Evolutionary conservation across 92 coral and sea anemone species (phyloP).

Genomic region (Isaurus tuberculatus): DNA sequence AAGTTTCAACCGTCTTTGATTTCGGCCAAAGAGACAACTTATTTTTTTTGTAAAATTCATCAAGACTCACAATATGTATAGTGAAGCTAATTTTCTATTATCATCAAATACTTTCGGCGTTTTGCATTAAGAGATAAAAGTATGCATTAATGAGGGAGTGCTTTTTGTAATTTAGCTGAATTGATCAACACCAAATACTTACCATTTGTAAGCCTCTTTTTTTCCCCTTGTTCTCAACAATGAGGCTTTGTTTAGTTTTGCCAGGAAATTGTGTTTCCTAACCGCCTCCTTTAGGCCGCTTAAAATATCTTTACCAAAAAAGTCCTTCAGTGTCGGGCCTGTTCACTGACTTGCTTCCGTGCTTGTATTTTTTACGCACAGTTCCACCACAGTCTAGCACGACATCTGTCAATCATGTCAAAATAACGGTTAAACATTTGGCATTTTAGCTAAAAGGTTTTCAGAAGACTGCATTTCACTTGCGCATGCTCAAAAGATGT

Average conservation of each 20-base stretch:
- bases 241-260: background rate
- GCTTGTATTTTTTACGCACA: constrained; percentile 58
- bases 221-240: background rate
- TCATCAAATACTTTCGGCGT: background rate
- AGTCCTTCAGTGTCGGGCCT: constrained; percentile 8
- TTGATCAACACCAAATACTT: background rate
- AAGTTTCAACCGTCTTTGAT: background rate
- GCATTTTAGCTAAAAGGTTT: constrained; percentile 4
- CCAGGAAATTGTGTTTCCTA: background rate
- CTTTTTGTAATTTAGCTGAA: background rate
- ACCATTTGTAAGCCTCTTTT: constrained; percentile 12
- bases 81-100: background rate
- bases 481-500: constrained; percentile 28
- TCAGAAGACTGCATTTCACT: background rate
- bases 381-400: constrained; percentile 29
- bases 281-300: background rate
- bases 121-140: background rate
- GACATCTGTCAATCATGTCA: constrained; percentile 59
- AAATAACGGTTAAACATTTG: constrained; percentile 38
- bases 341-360: constrained; percentile 52
- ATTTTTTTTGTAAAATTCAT: background rate
- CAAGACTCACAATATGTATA: background rate
- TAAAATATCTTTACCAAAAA: constrained; percentile 14
- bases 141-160: background rate
- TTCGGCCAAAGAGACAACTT: background rate